phyloP scores from a whole-genome alignment of 2,797 vertebrate genomes.

The Galaxias olidus region DNA sequence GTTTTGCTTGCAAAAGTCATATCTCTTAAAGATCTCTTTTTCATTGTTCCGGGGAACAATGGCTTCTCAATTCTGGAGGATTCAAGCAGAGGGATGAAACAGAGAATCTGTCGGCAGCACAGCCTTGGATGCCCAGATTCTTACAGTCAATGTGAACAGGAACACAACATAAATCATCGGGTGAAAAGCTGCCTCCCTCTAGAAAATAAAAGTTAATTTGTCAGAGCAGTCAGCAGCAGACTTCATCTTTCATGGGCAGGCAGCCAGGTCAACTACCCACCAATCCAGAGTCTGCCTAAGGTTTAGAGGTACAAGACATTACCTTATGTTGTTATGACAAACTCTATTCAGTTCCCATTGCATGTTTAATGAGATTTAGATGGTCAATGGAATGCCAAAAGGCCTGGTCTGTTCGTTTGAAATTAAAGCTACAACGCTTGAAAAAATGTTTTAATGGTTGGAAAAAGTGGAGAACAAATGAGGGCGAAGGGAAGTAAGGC shows the following conservation, averaged over 20 bases:
- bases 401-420: no score
- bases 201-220: slow-evolving; percentile 67
- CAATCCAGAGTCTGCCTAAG: neutral
- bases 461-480: no score
- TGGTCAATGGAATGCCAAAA: slow-evolving; percentile 78
- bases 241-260: slow-evolving; percentile 53
- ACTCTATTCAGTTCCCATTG: slow-evolving; percentile 52
- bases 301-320: neutral
- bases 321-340: slow-evolving; percentile 51
- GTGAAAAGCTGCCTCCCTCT: slow-evolving; percentile 47
- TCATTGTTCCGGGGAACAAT: slow-evolving; percentile 63
- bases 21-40: slow-evolving; percentile 44
- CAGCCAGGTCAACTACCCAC: slow-evolving; percentile 45
- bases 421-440: no score
- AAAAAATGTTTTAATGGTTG: no score
- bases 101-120: slow-evolving; percentile 23
- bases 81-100: slow-evolving; percentile 41
- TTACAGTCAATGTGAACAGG: slow-evolving; percentile 46
- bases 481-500: no score
- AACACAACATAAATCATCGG: slow-evolving; percentile 71
- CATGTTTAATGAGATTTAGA: slow-evolving; percentile 73
- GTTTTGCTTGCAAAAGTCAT: slow-evolving; percentile 31
- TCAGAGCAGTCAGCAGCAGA: slow-evolving; percentile 68
- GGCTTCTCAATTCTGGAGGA: slow-evolving; percentile 39
- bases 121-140: slow-evolving; percentile 18